These are phyloP conservation scores for Chiridota heheva DNA, from an alignment of 35 echinoderm and acorn worm genomes.

Conservation along the genomic window DNA sequence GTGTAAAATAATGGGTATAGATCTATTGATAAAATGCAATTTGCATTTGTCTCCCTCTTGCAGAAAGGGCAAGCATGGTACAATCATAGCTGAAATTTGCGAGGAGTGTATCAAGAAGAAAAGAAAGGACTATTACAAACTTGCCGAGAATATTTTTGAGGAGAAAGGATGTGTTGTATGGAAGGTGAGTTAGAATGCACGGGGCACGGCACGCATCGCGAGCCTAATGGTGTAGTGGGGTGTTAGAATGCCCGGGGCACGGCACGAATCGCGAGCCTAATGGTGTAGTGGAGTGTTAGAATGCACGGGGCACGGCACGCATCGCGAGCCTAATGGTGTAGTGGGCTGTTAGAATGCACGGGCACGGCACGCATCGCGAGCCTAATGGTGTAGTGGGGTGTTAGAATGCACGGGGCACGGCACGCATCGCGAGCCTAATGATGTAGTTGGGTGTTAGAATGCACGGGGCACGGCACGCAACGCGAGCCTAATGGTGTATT, in stretches of 20 bases:
- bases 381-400: no score
- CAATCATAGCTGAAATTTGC: constrained; percentile 35
- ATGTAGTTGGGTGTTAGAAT: no score
- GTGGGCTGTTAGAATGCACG: background rate
- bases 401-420: no score
- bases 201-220: no score
- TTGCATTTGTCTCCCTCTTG: no score
- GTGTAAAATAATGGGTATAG: no score
- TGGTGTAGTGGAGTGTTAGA: background rate
- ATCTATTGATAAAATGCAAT: no score
- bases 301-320: background rate
- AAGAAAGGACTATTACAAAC: constrained; percentile 38
- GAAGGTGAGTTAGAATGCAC: constrained; percentile 67
- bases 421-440: no score
- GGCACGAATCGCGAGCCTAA: background rate
- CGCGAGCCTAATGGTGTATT: no score
- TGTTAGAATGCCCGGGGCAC: background rate
- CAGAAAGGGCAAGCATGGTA: constrained; percentile 35
- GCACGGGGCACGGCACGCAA: no score
- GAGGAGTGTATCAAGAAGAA: constrained; percentile 27
- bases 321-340: background rate
- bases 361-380: background rate
- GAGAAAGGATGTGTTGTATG: constrained; percentile 54
- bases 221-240: no score
- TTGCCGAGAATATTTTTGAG: constrained; percentile 34